Evolutionary conservation across 2,888 invertebrate genomes (phyloP), one percentile per base, ranked within the genome.

Genomic region (Holacanthella duospinosa): DNA sequence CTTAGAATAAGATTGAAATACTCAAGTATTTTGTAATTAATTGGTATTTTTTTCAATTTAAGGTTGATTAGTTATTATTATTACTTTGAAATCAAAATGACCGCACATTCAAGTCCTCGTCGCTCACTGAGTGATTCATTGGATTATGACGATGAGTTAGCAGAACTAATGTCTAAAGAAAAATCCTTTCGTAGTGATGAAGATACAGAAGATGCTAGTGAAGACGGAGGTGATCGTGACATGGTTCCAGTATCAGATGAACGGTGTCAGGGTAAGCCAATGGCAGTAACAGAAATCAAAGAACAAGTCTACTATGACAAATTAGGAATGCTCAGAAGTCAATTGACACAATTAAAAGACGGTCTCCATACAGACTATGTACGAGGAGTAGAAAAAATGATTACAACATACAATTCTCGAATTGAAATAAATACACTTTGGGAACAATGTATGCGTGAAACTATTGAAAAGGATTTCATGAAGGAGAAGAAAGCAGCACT

Each of bases 121-220:
- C 48, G 48, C 6, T 48, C 48, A n/a, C 12, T 48, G 21, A 48
- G 48, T 21, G 48, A 71, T 48, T 68, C 69, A 2, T 66, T 67
- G 67, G 71, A 71, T 59, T 71, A 68, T 58, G 71, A 71, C 54
- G 69, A 68, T n/a, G 71, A 65, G 27, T 24, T 63, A 19, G 61
- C 58, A 1, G 59, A 63, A 36, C 59, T 65, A 4, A 62, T 62
- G 59, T 58, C 59, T 24, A 43, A 62, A 19, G 61, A 63, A 28
- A 27, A 60, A 36, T 43, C 55, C 4, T 48, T 48, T 21, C 48
- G 48, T n/a, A 65, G 64, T 27, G 69, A 70, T 60, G 70, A 70
- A 87, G 94, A 94, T 77, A 95, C 95, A 0, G 95, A 94, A 78
- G 95, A 95, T 80, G 94, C 94, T 0, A 93, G 93, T 78, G 95